Percentiles rank a stretch among this genome's conserved stretches.
These are phyloP conservation scores for Pipra filicauda DNA, from an alignment of 2,113 vertebrate species.

Conservation along the genomic window DNA sequence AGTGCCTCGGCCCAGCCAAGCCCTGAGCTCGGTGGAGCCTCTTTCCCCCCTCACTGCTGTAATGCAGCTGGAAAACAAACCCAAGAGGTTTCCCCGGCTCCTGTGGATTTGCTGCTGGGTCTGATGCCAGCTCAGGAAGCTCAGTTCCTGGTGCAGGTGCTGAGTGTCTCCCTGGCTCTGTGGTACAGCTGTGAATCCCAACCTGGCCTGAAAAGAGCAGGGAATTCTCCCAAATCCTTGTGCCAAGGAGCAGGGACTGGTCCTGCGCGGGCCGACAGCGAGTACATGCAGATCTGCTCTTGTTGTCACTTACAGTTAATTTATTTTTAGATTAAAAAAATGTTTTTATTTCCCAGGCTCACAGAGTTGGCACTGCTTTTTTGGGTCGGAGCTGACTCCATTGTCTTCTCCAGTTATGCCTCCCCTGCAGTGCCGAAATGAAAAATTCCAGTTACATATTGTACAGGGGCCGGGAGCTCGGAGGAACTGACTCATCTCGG, in stretches of 20 bases:
- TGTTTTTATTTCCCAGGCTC: slow-evolving; percentile 14
- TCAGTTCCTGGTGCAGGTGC: background rate
- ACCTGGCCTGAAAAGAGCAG: background rate
- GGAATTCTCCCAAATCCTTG: background rate
- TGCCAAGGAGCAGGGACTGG: background rate
- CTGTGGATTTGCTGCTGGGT: background rate
- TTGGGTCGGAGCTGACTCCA: slow-evolving; percentile 28
- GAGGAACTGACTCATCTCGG: slow-evolving; percentile 57
- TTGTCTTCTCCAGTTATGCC: slow-evolving; percentile 43
- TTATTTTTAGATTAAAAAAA: slow-evolving; percentile 39
- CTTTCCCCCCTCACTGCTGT: background rate
- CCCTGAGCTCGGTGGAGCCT: background rate
- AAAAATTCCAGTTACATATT: slow-evolving; percentile 34
- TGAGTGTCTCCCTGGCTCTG: fast-evolving
- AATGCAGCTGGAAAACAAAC: background rate
- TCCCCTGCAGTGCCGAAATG: slow-evolving; percentile 38
- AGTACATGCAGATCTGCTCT: background rate
- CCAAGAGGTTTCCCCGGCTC: background rate
- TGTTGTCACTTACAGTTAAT: background rate
- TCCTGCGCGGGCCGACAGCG: background rate
- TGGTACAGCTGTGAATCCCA: background rate
- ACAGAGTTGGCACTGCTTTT: background rate
- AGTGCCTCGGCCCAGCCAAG: background rate
- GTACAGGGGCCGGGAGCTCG: background rate
- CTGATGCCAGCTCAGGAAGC: background rate